Conservation (phyloP, 2,797 vertebrate species). For the Poeciliopsis presidionis region DNA sequence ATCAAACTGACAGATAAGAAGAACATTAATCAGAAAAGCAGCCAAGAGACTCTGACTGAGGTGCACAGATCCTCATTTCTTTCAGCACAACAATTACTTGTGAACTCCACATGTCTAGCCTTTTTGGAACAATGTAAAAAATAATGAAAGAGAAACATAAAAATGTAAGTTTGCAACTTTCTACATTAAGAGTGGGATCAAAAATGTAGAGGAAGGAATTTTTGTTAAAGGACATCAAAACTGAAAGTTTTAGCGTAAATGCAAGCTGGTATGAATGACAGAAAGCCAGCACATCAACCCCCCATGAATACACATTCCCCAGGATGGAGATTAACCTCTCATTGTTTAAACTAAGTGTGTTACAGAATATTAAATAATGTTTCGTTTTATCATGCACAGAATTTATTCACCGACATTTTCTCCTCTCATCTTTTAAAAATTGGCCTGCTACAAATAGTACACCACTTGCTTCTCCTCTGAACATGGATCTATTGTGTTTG, state of each 20-base stretch:
- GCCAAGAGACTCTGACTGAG: neutral
- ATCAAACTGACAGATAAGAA: neutral
- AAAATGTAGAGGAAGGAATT: neutral
- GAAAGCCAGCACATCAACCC: neutral
- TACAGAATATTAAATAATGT: neutral
- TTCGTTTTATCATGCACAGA: neutral
- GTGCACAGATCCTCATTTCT: neutral
- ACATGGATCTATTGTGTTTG: conserved; percentile 5
- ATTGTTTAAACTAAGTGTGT: neutral
- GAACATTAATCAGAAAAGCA: neutral
- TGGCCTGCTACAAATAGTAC: neutral
- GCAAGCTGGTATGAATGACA: neutral
- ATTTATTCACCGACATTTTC: neutral
- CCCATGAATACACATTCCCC: neutral
- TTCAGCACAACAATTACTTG: neutral
- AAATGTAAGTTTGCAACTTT: neutral
- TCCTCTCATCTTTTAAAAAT: neutral
- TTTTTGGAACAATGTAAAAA: neutral
- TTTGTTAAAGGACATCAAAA: neutral
- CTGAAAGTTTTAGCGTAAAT: neutral
- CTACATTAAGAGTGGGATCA: neutral
- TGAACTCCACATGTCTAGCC: neutral
- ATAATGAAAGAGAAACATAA: neutral
- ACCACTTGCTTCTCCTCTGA: neutral
- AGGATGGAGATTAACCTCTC: no score